These are phyloP conservation scores for Okapia johnstoni DNA, from an alignment of 2,113 vertebrate genomes.

Conservation along the genomic window DNA sequence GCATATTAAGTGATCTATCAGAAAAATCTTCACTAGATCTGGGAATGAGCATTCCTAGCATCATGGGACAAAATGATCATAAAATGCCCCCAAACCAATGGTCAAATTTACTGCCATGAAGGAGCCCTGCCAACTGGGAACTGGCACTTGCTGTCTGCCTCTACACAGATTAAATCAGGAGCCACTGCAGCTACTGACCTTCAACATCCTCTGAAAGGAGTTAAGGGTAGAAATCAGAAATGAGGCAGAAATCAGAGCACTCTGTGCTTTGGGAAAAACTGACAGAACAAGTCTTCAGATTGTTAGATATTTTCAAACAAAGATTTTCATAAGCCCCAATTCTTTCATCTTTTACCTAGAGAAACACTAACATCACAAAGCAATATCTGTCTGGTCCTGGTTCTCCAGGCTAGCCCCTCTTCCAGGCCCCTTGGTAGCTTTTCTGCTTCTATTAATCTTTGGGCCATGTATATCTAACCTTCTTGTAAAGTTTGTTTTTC, in stretches of 20 bases:
- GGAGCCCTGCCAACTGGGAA: neutral
- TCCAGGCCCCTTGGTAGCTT: neutral
- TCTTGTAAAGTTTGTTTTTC: neutral
- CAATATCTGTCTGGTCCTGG: neutral
- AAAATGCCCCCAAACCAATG: neutral
- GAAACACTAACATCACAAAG: neutral
- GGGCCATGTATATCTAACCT: neutral
- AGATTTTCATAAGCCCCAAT: neutral
- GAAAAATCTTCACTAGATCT: neutral
- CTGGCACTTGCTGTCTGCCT: neutral
- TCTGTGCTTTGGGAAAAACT: neutral
- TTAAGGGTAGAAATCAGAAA: neutral
- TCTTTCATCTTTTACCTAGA: neutral
- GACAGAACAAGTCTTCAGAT: neutral
- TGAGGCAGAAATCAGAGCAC: neutral
- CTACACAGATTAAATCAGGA: neutral
- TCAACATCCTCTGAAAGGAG: neutral
- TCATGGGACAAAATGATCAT: neutral
- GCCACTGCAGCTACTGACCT: neutral
- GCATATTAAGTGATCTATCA: neutral
- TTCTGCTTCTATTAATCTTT: neutral
- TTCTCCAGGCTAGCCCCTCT: neutral
- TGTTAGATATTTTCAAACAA: neutral
- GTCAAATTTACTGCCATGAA: neutral
- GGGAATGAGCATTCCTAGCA: neutral